A percentile compares a stretch with the other conserved stretches of the same genome.
These are phyloP conservation scores for Odontocolon sp. DNA, from an alignment of 2,888 invertebrate genomes.

Conservation along the genomic window DNA sequence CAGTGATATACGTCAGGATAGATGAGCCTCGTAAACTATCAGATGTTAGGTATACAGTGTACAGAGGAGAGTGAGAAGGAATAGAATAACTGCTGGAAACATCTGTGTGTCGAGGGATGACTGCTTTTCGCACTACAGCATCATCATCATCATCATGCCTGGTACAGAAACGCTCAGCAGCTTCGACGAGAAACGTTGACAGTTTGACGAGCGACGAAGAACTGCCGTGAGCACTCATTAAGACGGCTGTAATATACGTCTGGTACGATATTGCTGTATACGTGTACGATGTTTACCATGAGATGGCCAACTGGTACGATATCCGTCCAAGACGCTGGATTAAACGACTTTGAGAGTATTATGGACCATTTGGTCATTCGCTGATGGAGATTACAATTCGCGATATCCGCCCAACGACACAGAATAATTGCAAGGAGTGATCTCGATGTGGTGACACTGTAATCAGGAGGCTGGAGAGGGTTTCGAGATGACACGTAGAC, in stretches of 20 bases:
- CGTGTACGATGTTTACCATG: background rate
- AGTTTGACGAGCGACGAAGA: conserved; percentile 41
- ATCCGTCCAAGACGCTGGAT: background rate
- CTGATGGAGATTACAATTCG: background rate
- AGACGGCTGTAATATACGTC: conserved; percentile 25
- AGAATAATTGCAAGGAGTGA: too few species aligned
- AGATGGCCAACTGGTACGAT: background rate
- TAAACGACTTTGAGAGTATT: conserved; percentile 1
- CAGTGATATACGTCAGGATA: background rate
- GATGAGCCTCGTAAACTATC: conserved; percentile 31
- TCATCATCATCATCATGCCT: too few species aligned
- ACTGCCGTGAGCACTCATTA: conserved; percentile 44
- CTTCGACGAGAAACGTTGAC: conserved; percentile 39
- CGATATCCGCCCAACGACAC: too few species aligned
- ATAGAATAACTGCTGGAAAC: conserved; percentile 33
- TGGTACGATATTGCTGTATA: conserved; percentile 12
- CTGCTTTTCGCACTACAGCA: conserved; percentile 30
- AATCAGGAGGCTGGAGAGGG: background rate
- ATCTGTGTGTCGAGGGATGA: conserved; percentile 41
- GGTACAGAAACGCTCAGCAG: background rate
- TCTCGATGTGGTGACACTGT: background rate
- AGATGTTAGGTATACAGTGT: background rate
- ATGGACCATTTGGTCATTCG: background rate
- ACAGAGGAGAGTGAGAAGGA: conserved; percentile 18
- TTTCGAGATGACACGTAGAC: background rate